phyloP scores from a whole-genome alignment of 1,140 invertebrate genomes.

The Pogonomyrmex californicus region DNA sequence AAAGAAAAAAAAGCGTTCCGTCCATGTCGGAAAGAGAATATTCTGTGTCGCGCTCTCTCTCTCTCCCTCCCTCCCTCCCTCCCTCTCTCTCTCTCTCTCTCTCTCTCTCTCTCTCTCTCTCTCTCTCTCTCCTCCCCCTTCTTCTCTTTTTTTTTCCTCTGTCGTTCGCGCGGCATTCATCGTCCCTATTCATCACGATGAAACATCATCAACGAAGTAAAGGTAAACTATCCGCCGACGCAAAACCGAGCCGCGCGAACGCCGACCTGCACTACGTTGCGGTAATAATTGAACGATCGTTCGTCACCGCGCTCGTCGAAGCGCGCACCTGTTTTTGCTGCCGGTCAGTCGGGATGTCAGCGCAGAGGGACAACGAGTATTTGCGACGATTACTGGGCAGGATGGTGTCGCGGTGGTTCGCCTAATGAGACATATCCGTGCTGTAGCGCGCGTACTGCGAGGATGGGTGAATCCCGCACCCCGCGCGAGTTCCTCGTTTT shows the following conservation, averaged over 20 bases:
- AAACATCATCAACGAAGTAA: conserved; percentile 53
- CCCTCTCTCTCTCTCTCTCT: too few relatives aligned
- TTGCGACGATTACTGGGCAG: neutral
- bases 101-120: too few relatives aligned
- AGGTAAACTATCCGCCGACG: conserved; percentile 39
- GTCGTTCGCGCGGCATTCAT: conserved; percentile 8
- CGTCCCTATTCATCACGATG: conserved; percentile 48
- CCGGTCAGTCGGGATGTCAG: conserved; percentile 10
- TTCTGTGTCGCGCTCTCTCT: neutral
- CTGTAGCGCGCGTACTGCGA: neutral
- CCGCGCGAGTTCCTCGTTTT: too few relatives aligned
- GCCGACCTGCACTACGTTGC: neutral
- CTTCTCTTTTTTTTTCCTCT: neutral
- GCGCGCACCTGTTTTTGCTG: conserved; percentile 18
- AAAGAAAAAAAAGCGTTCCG: conserved; percentile 3
- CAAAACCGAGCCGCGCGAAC: conserved; percentile 11
- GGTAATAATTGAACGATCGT: conserved; percentile 59
- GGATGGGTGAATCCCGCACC: neutral
- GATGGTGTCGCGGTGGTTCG: neutral
- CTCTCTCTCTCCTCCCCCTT: too few relatives aligned
- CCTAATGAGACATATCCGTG: conserved; percentile 37
- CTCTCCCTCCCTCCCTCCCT: too few relatives aligned
- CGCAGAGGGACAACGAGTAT: conserved; percentile 16
- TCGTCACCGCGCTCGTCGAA: neutral
- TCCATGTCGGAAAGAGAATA: neutral